A percentile compares a stretch with the other conserved stretches of the same genome.
phyloP scores from a whole-genome alignment of 2,113 vertebrate species.

The Oreochromis niloticus region DNA sequence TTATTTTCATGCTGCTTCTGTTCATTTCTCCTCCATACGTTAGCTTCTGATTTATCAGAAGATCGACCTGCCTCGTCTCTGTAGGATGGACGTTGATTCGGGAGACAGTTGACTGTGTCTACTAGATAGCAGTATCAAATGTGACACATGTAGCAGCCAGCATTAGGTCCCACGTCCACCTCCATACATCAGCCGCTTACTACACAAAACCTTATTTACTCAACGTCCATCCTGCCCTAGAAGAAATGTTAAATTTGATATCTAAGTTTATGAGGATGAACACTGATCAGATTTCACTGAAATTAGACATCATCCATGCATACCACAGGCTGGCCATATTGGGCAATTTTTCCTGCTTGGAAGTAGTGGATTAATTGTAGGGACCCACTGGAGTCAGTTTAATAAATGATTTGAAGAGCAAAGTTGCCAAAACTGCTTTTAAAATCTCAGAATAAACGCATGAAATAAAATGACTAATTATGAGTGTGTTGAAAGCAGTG shows the following conservation, averaged over 20 bases:
- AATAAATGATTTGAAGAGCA: not conserved
- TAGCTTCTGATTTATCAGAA: not conserved
- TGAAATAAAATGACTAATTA: not conserved
- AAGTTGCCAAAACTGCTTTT: not conserved
- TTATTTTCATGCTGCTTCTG: not conserved
- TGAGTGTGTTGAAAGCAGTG: not conserved
- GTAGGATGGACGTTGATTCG: constrained; percentile 48
- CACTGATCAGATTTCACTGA: constrained; percentile 8
- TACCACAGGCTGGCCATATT: not conserved
- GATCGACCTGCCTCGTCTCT: constrained; percentile 1
- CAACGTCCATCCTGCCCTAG: not conserved
- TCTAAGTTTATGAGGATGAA: constrained; percentile 21
- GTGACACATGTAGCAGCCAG: constrained; percentile 68
- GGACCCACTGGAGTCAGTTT: not conserved
- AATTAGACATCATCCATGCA: not conserved
- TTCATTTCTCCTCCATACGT: not conserved
- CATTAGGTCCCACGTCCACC: constrained; percentile 64
- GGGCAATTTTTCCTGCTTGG: not conserved
- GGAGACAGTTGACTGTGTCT: constrained; percentile 58
- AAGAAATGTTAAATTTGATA: constrained; percentile 46
- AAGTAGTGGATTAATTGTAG: not conserved
- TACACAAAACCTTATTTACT: constrained; percentile 46
- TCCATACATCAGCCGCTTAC: constrained; percentile 53
- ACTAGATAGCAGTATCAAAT: constrained; percentile 55
- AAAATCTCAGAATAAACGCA: not conserved